Percentiles rank a stretch among this genome's conserved stretches.
Evolutionary conservation across 2,888 invertebrate genomes (phyloP).

Genomic region (Desoria tigrina): DNA sequence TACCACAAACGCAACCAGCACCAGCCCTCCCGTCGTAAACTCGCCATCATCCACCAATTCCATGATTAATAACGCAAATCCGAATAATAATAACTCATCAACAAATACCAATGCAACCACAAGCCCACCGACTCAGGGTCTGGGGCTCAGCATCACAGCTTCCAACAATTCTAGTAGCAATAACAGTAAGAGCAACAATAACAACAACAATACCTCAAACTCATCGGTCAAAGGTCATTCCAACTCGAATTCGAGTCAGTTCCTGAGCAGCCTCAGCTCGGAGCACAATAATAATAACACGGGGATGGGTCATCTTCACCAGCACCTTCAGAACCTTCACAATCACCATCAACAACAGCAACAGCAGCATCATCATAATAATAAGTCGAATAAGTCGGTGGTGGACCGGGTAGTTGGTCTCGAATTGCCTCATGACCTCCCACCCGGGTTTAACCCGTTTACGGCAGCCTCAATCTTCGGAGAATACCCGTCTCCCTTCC

Average conservation of each 20-base stretch:
- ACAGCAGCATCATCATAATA: slow-evolving; percentile 24
- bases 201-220: slow-evolving; percentile 5
- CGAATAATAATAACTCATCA: slow-evolving; percentile 5
- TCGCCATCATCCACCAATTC: slow-evolving; percentile 4
- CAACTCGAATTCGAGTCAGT: neutral
- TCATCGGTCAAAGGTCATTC: slow-evolving; percentile 18
- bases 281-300: slow-evolving; percentile 15
- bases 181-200: slow-evolving; percentile 15
- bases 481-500: slow-evolving; percentile 48
- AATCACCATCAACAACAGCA: too few relatives aligned
- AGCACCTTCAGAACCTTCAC: slow-evolving; percentile 16
- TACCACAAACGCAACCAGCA: neutral
- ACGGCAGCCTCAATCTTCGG: slow-evolving; percentile 41
- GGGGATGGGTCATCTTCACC: slow-evolving; percentile 19
- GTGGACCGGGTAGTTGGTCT: slow-evolving; percentile 9
- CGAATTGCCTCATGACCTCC: slow-evolving; percentile 25
- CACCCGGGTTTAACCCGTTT: slow-evolving; percentile 48
- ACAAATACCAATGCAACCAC: neutral
- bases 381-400: neutral
- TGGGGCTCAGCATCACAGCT: slow-evolving; percentile 1
- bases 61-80: slow-evolving; percentile 5
- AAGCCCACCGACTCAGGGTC: neutral
- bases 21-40: neutral
- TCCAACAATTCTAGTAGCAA: slow-evolving; percentile 8
- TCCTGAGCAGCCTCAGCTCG: neutral